These are phyloP conservation scores for Microhierax caerulescens DNA, from an alignment of 2,797 vertebrate genomes.

Conservation along the genomic window DNA sequence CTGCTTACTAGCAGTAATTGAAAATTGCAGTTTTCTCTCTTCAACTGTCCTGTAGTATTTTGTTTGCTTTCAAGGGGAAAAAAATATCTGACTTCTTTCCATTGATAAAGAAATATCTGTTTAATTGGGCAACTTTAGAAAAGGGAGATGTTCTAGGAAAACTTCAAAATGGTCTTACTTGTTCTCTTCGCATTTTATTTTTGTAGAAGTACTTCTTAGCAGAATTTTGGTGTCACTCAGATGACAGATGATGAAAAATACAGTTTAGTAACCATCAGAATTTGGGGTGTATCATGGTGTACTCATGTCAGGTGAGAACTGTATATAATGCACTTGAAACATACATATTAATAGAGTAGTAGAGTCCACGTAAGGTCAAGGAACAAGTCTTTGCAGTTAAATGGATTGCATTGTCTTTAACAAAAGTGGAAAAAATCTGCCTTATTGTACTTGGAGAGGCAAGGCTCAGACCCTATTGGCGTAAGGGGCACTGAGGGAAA, in stretches of 20 bases:
- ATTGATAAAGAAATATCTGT: background rate
- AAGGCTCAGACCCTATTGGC: background rate
- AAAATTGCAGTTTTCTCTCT: background rate
- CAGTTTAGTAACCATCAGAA: background rate
- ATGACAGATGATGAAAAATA: background rate
- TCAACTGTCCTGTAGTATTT: background rate
- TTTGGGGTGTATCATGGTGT: background rate
- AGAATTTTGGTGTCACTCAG: background rate
- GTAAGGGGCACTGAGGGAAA: background rate
- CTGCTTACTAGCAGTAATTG: background rate
- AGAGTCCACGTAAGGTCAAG: background rate
- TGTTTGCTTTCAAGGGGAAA: background rate
- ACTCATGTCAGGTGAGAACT: background rate
- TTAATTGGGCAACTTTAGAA: background rate
- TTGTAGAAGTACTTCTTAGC: background rate
- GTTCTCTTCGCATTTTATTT: background rate
- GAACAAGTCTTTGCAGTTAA: background rate
- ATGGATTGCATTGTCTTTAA: background rate
- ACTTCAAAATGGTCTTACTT: background rate
- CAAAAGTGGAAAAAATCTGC: background rate
- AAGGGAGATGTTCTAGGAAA: background rate
- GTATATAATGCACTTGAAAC: background rate
- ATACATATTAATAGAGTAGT: background rate
- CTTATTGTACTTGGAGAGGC: background rate
- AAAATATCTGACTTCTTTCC: background rate